phyloP scores from a whole-genome alignment of 2,888 invertebrate genomes.

The Tinea semifulvella region DNA sequence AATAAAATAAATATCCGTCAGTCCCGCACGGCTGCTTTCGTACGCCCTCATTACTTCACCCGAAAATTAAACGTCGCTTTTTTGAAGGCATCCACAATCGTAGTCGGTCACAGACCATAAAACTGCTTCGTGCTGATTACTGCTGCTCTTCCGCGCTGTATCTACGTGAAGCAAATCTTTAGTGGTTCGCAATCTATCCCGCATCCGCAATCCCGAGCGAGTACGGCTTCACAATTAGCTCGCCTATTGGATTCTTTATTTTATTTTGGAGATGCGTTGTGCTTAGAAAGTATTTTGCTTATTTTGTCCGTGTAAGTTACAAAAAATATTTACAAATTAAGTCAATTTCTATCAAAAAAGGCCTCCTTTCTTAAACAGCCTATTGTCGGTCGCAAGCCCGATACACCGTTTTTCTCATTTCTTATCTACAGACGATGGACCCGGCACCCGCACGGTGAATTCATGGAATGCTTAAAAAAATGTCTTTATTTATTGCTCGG shows the following conservation, averaged over 20 bases:
- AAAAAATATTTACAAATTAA: too few species aligned
- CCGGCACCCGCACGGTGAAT: too few species aligned
- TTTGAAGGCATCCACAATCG: slow-evolving; percentile 41
- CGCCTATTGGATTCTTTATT: slow-evolving; percentile 1
- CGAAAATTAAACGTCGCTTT: slow-evolving; percentile 57
- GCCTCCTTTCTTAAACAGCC: too few species aligned
- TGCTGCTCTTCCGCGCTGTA: slow-evolving; percentile 7
- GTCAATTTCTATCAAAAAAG: too few species aligned
- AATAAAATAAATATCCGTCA: slow-evolving; percentile 56
- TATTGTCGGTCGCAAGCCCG: too few species aligned
- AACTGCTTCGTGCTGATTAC: slow-evolving; percentile 46
- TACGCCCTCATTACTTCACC: slow-evolving; percentile 35
- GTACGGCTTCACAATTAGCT: slow-evolving; percentile 6
- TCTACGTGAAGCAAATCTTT: slow-evolving; percentile 13
- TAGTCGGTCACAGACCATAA: slow-evolving; percentile 60
- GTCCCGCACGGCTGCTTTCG: slow-evolving; percentile 46
- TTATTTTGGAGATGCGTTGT: background rate
- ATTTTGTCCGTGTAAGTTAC: too few species aligned
- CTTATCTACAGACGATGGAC: too few species aligned
- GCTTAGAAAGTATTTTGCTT: too few species aligned
- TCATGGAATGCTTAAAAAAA: too few species aligned
- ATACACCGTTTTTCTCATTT: too few species aligned
- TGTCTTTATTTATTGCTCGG: too few species aligned
- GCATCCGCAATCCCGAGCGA: background rate
- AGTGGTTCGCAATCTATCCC: slow-evolving; percentile 3